Percentiles rank a stretch among this genome's conserved stretches.
These are phyloP conservation scores for Cremastobaeus sp. DNA, from an alignment of 2,888 invertebrate species.

Conservation along the genomic window DNA sequence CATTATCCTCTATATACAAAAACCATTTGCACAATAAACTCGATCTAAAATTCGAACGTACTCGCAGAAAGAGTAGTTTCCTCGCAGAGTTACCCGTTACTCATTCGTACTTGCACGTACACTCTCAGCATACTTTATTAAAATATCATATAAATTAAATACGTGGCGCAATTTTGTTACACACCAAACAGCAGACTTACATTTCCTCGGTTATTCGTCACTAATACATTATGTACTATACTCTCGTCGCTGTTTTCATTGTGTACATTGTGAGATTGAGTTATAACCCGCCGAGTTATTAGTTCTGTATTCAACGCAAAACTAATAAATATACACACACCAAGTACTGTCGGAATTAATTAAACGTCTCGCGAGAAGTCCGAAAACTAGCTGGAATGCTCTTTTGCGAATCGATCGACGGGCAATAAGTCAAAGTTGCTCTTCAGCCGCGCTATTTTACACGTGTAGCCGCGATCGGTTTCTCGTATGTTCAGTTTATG, in stretches of 20 bases:
- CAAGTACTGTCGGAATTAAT: too few relatives aligned
- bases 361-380: too few relatives aligned
- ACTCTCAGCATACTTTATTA: constrained; percentile 57
- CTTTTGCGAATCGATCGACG: too few relatives aligned
- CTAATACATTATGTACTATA: constrained; percentile 26
- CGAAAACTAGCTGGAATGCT: too few relatives aligned
- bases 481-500: constrained; percentile 65
- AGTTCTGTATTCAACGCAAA: too few relatives aligned
- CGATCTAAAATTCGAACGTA: constrained; percentile 19
- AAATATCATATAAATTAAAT: constrained; percentile 71
- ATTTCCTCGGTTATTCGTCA: constrained; percentile 25
- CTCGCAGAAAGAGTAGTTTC: constrained; percentile 46
- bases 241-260: constrained; percentile 18
- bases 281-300: constrained; percentile 4
- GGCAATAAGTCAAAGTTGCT: constrained; percentile 14
- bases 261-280: not conserved
- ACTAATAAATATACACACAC: not conserved
- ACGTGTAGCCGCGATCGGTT: constrained; percentile 56
- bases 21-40: constrained; percentile 43
- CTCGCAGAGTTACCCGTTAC: constrained; percentile 3
- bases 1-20: constrained; percentile 23
- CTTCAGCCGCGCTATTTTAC: too few relatives aligned
- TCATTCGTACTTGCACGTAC: constrained; percentile 14
- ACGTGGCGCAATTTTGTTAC: constrained; percentile 43
- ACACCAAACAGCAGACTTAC: constrained; percentile 41